Evolutionary conservation across 2,888 invertebrate genomes (phyloP), one percentile per base, ranked within the genome.

Genomic region (Erebia ligea): DNA sequence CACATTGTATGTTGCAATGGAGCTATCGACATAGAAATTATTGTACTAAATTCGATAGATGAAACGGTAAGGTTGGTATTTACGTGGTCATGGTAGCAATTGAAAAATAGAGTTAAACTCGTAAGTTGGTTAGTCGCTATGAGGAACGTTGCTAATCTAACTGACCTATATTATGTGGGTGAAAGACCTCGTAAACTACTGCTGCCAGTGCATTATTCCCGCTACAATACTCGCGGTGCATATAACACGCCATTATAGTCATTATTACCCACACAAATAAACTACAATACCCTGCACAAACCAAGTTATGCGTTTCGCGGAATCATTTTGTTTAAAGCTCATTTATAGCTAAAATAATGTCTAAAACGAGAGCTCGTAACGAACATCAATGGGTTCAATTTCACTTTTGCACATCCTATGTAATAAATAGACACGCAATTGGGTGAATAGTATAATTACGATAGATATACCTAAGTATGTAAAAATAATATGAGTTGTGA

Each of bases 161-260:
- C 88, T 93, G 92, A 92, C 92, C 92, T 84, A 93, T 93, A 91
- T 92, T 86, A 82, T 84, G 83, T 83, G 85, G 92, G 92, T 92
- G 92, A 93, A 92, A 92, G 92, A 93, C 92, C 92, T 92, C 92
- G 85, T 93, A 91, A 92, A 92, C 90, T 87, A 88, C 86, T 87
- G 81, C 87, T 84, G 83, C 81, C 82, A 84, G 86, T 87, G 89
- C 89, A 91, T 89, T 91, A 90, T 91, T 90, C 89, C 90, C 85
- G 86, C 88, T 88, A 91, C 88, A 88, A 87, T 89, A 85, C 86
- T 82, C 76, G 75, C 76, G 76, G 74, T 78, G 71, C 71, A 76
- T 82, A 83, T 78, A 76, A 54, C 72, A 76, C 61, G 70, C 88
- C 78, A 90, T 84, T 85, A 79, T 87, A 82, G 75, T 75, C 79